Conservation (phyloP, 2,797 vertebrate genomes). For the Pseudopleuronectes americanus region DNA sequence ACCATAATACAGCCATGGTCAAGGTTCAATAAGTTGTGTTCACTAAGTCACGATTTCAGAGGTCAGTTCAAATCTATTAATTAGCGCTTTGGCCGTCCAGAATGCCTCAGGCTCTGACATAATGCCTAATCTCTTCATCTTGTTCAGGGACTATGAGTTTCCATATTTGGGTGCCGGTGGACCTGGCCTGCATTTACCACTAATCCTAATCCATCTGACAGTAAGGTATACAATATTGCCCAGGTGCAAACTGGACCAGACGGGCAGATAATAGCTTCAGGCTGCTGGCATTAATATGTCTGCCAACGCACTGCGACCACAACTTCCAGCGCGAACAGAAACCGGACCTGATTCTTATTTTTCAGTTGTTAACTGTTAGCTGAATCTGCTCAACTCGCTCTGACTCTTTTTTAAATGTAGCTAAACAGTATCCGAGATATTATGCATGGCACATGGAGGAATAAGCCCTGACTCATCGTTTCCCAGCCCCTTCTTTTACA, state of each 20-base stretch:
- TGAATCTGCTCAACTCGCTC: constrained; percentile 4
- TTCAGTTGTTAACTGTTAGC: constrained; percentile 13
- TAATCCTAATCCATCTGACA: constrained; percentile 81
- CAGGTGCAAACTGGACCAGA: constrained; percentile 69
- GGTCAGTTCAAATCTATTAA: constrained; percentile 38
- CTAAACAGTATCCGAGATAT: constrained; percentile 15
- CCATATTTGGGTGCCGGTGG: constrained; percentile 43
- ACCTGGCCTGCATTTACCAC: constrained; percentile 54
- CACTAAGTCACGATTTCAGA: constrained; percentile 5
- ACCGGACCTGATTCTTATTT: constrained; percentile 6
- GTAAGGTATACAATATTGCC: constrained; percentile 69
- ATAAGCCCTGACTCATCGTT: neutral
- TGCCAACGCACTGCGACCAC: constrained; percentile 30
- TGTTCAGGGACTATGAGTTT: constrained; percentile 54
- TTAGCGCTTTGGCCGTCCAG: constrained; percentile 42
- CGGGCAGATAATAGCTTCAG: constrained; percentile 53
- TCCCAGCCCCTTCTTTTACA: neutral
- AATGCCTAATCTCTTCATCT: constrained; percentile 76
- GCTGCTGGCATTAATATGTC: constrained; percentile 47
- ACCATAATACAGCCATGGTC: neutral
- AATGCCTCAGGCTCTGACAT: constrained; percentile 57
- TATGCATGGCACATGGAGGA: constrained; percentile 22
- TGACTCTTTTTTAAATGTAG: neutral
- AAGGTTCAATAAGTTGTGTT: constrained; percentile 5
- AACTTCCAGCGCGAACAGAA: constrained; percentile 20